Base-by-base conservation (phyloP, 1,140 invertebrate species). In the Nymphalis io region DNA sequence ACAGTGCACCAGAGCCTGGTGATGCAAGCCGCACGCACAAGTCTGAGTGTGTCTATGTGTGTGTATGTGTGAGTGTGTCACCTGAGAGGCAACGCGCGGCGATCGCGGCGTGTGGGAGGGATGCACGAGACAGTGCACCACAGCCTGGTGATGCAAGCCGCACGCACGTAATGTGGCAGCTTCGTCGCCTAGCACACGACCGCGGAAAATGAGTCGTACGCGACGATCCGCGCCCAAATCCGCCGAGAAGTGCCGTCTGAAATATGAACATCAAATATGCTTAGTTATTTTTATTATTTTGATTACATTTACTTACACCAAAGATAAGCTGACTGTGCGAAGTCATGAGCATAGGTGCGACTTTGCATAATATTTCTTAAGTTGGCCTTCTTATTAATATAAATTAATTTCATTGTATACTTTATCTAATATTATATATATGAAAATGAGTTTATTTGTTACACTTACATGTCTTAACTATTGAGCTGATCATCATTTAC, bases 1-100 rank as follows among this genome's bases (percentile, higher is more conserved):
- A 89, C 96, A 97, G 86, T 98, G 97, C 20, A 98, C 95, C 3
- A 98, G 96, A 86, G 96, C 97, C 80, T 97, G 96, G 85, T 98
- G 94, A 83, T 94, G 95, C 39, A 98, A 92, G 16, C 97, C 96
- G 90, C 94, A 96, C 21, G 94, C 94, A 70, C 95, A n/a, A n/a
- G n/a, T n/a, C n/a, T n/a, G 23, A 15, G 2, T 10, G 39, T 40
- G 2, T 0, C 3, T 1, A 12, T 10, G 44, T 46, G 44, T 5
- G 4, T 18, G 10, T 38, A 27, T 38, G 23, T 33, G 38, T 42
- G 20, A 20, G 67, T 18, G 46, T 38, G 18, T 53, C 3, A 70
- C 73, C 61, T 68, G 66, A 15, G 67, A 20, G 8, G 20, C 12
- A 5, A 27, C 16, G 61, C 59, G 48, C 0, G 16, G 16, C 44